These are phyloP conservation scores for Synanceia verrucosa DNA, from an alignment of 2,797 vertebrate species.

Conservation along the genomic window DNA sequence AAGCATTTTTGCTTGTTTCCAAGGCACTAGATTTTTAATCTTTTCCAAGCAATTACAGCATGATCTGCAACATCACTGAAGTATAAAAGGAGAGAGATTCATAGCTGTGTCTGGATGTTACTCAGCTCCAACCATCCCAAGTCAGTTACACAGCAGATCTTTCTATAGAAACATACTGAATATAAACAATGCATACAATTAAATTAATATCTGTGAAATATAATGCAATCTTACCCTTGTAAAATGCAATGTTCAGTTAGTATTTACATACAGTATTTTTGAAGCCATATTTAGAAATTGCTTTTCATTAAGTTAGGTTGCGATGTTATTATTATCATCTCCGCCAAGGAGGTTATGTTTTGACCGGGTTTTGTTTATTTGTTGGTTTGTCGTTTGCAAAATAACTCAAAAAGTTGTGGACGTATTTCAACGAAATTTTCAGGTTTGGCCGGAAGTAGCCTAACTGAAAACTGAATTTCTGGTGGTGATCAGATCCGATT, in stretches of 20 bases:
- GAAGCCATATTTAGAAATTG: not conserved
- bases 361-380: too few relatives aligned
- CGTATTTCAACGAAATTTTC: too few relatives aligned
- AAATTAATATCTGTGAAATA: not conserved
- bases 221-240: too few relatives aligned
- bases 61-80: not conserved
- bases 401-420: too few relatives aligned
- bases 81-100: not conserved
- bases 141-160: not conserved
- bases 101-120: not conserved
- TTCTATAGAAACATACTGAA: not conserved
- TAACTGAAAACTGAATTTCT: too few relatives aligned
- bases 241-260: too few relatives aligned
- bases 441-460: too few relatives aligned
- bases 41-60: not conserved
- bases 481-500: too few relatives aligned
- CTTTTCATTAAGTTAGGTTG: not conserved
- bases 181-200: not conserved
- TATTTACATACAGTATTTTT: too few relatives aligned
- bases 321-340: too few relatives aligned
- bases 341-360: too few relatives aligned
- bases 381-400: too few relatives aligned
- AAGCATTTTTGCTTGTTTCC: conserved; percentile 17
- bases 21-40: conserved; percentile 2
- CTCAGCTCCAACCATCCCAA: not conserved